These are phyloP conservation scores for Cotesia vestalis DNA, from an alignment of 1,140 invertebrate species.

Conservation along the genomic window DNA sequence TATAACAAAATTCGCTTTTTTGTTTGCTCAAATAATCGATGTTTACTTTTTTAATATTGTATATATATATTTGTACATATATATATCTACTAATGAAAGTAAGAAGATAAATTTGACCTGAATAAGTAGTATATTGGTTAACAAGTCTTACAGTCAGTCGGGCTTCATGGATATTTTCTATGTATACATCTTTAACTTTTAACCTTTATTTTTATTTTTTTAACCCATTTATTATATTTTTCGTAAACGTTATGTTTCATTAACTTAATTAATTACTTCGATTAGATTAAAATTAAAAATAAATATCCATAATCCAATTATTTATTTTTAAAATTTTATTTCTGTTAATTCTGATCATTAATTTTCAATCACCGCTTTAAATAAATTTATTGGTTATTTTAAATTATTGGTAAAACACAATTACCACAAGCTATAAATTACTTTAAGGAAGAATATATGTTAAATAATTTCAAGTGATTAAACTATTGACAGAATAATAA, in stretches of 20 bases:
- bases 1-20: background rate
- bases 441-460: background rate
- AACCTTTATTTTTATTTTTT: too few species aligned
- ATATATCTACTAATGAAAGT: background rate
- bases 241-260: too few species aligned
- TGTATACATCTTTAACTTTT: background rate
- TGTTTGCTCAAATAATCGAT: background rate
- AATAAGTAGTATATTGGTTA: conserved; percentile 8
- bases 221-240: too few species aligned
- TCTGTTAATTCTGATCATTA: too few species aligned
- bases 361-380: too few species aligned
- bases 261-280: too few species aligned
- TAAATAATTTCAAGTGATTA: background rate
- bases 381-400: too few species aligned
- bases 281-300: too few species aligned
- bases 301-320: too few species aligned
- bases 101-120: conserved; percentile 4
- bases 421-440: too few species aligned
- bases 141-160: background rate
- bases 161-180: background rate
- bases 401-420: too few species aligned
- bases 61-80: background rate
- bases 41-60: background rate
- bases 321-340: too few species aligned
- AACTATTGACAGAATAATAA: conserved; percentile 11